phyloP scores from a whole-genome alignment of 2,888 invertebrate genomes.

The Dastarcus helophoroides region DNA sequence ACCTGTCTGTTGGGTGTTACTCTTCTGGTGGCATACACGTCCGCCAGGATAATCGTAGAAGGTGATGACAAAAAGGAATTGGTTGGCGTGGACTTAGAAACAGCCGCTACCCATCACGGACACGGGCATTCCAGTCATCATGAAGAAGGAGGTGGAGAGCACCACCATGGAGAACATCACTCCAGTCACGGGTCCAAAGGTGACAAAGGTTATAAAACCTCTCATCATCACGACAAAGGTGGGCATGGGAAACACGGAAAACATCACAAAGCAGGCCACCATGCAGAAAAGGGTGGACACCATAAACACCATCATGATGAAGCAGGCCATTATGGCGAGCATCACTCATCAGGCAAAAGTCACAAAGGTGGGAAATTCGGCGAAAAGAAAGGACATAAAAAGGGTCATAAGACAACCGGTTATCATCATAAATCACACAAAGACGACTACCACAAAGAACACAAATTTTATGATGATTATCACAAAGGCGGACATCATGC shows the following conservation, averaged over 20 bases:
- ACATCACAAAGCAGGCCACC: constrained; percentile 65
- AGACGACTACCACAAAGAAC: constrained; percentile 77
- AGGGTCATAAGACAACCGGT: constrained; percentile 72
- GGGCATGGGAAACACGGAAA: constrained; percentile 66
- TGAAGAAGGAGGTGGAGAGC: constrained; percentile 57
- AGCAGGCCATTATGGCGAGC: constrained; percentile 61
- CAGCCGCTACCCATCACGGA: constrained; percentile 34
- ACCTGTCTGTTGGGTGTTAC: constrained; percentile 27
- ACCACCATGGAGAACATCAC: constrained; percentile 56
- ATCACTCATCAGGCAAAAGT: constrained; percentile 65
- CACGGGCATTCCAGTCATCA: constrained; percentile 41
- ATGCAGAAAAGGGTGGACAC: constrained; percentile 67
- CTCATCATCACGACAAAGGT: constrained; percentile 68
- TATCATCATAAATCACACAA: constrained; percentile 80
- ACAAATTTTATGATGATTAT: constrained; percentile 80
- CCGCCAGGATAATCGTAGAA: constrained; percentile 27
- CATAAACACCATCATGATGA: constrained; percentile 73
- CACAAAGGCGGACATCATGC: constrained; percentile 75
- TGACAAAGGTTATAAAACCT: constrained; percentile 63
- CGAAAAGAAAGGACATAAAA: constrained; percentile 75
- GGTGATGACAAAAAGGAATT: constrained; percentile 21
- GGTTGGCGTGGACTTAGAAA: constrained; percentile 34
- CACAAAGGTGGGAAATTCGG: constrained; percentile 71
- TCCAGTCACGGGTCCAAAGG: constrained; percentile 64
- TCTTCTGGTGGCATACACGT: constrained; percentile 23